Conservation (phyloP, 1,140 invertebrate species). For the Brachionus calyciflorus region DNA sequence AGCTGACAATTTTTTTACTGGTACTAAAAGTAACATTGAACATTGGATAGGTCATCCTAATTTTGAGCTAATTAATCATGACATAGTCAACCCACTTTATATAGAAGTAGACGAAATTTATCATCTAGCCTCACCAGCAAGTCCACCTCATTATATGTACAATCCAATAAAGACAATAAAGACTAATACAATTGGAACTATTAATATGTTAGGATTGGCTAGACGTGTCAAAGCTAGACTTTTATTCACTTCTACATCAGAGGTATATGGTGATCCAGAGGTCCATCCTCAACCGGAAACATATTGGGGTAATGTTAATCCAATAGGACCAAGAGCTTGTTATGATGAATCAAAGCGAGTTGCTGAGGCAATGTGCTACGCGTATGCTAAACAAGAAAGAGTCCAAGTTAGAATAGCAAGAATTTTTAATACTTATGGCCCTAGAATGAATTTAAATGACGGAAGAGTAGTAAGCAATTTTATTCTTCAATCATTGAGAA, state of each 20-base stretch:
- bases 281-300: slow-evolving; percentile 79
- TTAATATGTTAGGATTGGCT: slow-evolving; percentile 91
- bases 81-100: slow-evolving; percentile 95
- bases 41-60: slow-evolving; percentile 99
- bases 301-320: slow-evolving; percentile 99
- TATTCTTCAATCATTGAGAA: slow-evolving; percentile 89
- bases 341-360: slow-evolving; percentile 98
- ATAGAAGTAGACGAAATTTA: slow-evolving; percentile 99
- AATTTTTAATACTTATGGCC: slow-evolving; percentile 99
- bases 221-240: slow-evolving; percentile 88
- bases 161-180: slow-evolving; percentile 99
- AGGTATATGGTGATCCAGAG: slow-evolving; percentile 96
- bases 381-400: slow-evolving; percentile 76
- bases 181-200: slow-evolving; percentile 97
- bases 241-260: slow-evolving; percentile 93
- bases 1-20: slow-evolving; percentile 97
- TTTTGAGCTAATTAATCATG: slow-evolving; percentile 97
- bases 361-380: slow-evolving; percentile 91
- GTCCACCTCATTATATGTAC: slow-evolving; percentile 98
- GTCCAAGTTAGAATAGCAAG: slow-evolving; percentile 89
- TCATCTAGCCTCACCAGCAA: slow-evolving; percentile 95
- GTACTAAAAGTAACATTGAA: slow-evolving; percentile 90
- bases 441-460: slow-evolving; percentile 98
- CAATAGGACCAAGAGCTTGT: slow-evolving; percentile 89
- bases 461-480: slow-evolving; percentile 98